Percentiles rank a stretch among this genome's conserved stretches.
phyloP scores from a whole-genome alignment of 2,113 vertebrate species.

The Thunnus thynnus region DNA sequence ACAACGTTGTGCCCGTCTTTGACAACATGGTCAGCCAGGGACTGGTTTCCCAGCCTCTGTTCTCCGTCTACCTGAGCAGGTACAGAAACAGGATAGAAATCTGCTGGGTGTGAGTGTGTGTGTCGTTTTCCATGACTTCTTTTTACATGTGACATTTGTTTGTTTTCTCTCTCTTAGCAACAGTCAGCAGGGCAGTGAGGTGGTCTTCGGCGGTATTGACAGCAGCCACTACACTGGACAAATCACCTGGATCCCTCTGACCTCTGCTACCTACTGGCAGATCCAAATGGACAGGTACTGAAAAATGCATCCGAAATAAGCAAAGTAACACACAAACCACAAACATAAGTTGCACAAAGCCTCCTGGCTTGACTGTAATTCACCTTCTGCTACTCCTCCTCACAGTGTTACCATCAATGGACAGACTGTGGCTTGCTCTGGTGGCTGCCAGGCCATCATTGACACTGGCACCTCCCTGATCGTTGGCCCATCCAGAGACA shows the following conservation, averaged over 20 bases:
- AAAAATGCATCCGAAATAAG: constrained; percentile 8
- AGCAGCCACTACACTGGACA: constrained; percentile 70
- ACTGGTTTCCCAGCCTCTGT: constrained; percentile 60
- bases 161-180: constrained; percentile 55
- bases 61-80: constrained; percentile 80
- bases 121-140: neutral
- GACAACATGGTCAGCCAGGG: constrained; percentile 72
- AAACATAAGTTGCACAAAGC: neutral
- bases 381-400: constrained; percentile 12
- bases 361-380: neutral
- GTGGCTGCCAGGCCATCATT: constrained; percentile 79
- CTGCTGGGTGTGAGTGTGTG: neutral
- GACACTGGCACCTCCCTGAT: constrained; percentile 82
- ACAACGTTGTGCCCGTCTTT: constrained; percentile 74
- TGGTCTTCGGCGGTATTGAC: constrained; percentile 83
- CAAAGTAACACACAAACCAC: neutral
- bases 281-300: constrained; percentile 85
- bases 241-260: constrained; percentile 84
- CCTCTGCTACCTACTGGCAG: constrained; percentile 84
- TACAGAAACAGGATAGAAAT: constrained; percentile 31
- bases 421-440: constrained; percentile 69
- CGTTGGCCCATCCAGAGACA: constrained; percentile 74
- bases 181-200: constrained; percentile 74
- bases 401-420: constrained; percentile 78
- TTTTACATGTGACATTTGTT: neutral